phyloP scores from a whole-genome alignment of 53 echinoderm and acorn worm genomes.

The Apostichopus leukothele region DNA sequence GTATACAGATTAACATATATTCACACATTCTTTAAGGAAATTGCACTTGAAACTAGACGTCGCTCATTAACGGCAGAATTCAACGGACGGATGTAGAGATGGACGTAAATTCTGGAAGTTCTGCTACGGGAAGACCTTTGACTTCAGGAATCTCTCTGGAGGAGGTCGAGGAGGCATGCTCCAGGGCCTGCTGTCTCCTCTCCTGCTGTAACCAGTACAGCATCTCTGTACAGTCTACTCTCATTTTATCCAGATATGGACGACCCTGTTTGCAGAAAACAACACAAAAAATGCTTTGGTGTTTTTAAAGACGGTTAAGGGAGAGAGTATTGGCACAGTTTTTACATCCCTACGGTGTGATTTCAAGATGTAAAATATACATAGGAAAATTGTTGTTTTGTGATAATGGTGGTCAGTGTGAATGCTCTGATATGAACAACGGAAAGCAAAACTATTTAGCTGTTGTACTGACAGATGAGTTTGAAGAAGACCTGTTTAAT shows the following conservation, averaged over 20 bases:
- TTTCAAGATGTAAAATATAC: no score
- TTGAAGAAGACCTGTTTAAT: no score
- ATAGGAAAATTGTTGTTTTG: no score
- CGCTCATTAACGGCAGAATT: not conserved
- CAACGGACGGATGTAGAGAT: conserved; percentile 23
- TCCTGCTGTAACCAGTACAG: conserved; percentile 97
- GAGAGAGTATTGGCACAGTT: no score
- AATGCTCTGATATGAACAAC: no score
- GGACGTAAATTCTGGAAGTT: conserved; percentile 50
- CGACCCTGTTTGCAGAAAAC: conserved; percentile 60
- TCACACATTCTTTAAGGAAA: not conserved
- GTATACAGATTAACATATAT: not conserved
- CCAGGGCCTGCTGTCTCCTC: conserved; percentile 78
- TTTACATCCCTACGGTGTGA: no score
- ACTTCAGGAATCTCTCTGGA: conserved; percentile 45
- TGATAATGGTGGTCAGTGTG: no score
- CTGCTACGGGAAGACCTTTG: conserved; percentile 58
- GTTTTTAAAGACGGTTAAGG: no score
- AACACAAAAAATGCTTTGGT: not conserved
- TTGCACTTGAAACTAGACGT: not conserved
- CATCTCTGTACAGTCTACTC: conserved; percentile 96
- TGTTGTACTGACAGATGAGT: no score
- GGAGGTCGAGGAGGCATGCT: conserved; percentile 42
- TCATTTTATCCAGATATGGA: conserved; percentile 93
- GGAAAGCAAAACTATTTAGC: no score